Evolutionary conservation across 2,888 invertebrate species (phyloP).

Genomic region (Tuberolachnus salignus): DNA sequence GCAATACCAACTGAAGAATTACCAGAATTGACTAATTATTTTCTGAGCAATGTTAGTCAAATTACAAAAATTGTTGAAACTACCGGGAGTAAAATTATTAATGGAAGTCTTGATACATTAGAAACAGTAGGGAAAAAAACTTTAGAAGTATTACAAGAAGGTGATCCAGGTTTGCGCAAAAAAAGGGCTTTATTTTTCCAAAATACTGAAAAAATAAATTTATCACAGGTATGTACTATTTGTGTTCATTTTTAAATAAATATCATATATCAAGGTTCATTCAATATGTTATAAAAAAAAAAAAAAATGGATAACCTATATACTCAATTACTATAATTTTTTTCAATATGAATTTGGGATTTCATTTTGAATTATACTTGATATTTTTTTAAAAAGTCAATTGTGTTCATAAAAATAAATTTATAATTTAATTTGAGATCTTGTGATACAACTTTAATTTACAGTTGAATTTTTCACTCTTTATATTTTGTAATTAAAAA

Average conservation of each 20-base stretch:
- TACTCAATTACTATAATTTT: too few relatives aligned
- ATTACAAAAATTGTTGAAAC: conserved; percentile 70
- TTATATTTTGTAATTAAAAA: too few relatives aligned
- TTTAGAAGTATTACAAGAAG: conserved; percentile 89
- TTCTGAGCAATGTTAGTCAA: conserved; percentile 47
- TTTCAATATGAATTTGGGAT: too few relatives aligned
- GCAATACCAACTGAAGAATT: conserved; percentile 12
- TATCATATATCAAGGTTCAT: too few relatives aligned
- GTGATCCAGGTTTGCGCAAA: conserved; percentile 85
- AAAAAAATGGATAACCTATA: too few relatives aligned
- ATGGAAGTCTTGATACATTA: conserved; percentile 83
- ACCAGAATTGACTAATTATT: conserved; percentile 44
- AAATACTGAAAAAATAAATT: conserved; percentile 69
- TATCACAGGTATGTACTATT: conserved; percentile 65
- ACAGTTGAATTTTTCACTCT: too few relatives aligned
- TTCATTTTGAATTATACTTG: too few relatives aligned
- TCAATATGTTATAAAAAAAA: too few relatives aligned
- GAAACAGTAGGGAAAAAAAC: conserved; percentile 95
- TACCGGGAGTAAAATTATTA: conserved; percentile 76
- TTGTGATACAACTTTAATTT: too few relatives aligned
- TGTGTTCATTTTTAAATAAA: conserved; percentile 1
- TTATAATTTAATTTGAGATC: too few relatives aligned
- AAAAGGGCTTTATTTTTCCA: conserved; percentile 73
- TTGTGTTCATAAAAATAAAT: too few relatives aligned
- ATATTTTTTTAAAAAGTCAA: too few relatives aligned